Conservation (phyloP, 2,888 invertebrate species). For the Ceramica pisi region DNA sequence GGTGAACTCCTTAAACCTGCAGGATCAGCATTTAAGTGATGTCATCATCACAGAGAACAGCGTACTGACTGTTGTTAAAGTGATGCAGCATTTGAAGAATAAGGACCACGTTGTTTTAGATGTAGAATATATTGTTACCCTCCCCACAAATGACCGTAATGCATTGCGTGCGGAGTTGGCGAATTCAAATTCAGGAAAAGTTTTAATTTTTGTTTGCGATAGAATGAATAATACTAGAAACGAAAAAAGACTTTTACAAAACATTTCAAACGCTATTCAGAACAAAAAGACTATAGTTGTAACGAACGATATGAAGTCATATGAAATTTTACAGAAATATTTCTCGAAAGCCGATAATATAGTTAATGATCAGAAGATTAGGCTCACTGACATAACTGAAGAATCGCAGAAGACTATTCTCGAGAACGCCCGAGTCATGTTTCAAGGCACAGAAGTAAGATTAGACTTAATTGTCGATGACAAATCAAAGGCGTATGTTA, state of each 20-base stretch:
- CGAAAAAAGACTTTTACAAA: slow-evolving; percentile 3
- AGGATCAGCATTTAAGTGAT: background rate
- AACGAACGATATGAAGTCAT: slow-evolving; percentile 5
- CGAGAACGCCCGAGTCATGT: slow-evolving; percentile 16
- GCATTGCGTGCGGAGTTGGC: slow-evolving; percentile 2
- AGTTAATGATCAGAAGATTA: slow-evolving; percentile 6
- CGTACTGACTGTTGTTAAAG: slow-evolving; percentile 10
- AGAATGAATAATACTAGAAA: background rate
- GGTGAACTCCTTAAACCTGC: slow-evolving; percentile 10
- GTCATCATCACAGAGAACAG: slow-evolving; percentile 22
- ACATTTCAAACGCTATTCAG: slow-evolving; percentile 1
- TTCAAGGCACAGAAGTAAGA: slow-evolving; percentile 41
- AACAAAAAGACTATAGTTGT: slow-evolving; percentile 26
- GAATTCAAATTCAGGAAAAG: background rate
- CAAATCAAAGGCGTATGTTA: slow-evolving; percentile 12
- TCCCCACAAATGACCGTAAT: slow-evolving; percentile 6
- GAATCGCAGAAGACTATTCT: slow-evolving; percentile 26
- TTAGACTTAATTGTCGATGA: slow-evolving; percentile 33
- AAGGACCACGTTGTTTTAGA: slow-evolving; percentile 16
- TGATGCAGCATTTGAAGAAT: slow-evolving; percentile 17
- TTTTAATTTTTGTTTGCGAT: slow-evolving; percentile 16
- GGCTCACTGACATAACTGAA: slow-evolving; percentile 25
- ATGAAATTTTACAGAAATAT: slow-evolving; percentile 9
- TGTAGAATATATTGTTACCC: slow-evolving; percentile 7
- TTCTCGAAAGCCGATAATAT: slow-evolving; percentile 2